Percentiles rank a stretch among this genome's conserved stretches.
Evolutionary conservation across 2,113 vertebrate genomes (phyloP).

Genomic region (Nothoprocta pentlandii): DNA sequence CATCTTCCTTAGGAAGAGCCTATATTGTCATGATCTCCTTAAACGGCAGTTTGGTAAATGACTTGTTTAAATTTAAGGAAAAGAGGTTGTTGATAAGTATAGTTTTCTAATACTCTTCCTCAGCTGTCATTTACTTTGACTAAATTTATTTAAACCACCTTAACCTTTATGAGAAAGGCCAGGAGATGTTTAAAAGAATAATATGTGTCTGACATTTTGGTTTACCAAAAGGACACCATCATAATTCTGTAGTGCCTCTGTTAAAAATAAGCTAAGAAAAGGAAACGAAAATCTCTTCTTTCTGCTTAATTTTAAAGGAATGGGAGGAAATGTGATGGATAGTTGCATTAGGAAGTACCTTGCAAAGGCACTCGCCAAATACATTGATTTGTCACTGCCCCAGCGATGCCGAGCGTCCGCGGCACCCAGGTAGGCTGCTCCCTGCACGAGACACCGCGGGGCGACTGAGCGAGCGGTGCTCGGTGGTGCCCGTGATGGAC

Average conservation of each 20-base stretch:
- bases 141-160: constrained; percentile 83
- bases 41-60: constrained; percentile 73
- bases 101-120: constrained; percentile 76
- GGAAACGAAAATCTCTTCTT: constrained; percentile 72
- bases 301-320: constrained; percentile 61
- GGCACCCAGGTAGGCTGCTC: neutral
- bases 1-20: constrained; percentile 8
- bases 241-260: constrained; percentile 74
- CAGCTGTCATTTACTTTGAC: constrained; percentile 81
- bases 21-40: constrained; percentile 49
- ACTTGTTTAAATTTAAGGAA: constrained; percentile 79
- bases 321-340: constrained; percentile 31
- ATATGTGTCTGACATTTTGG: constrained; percentile 81
- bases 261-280: constrained; percentile 75
- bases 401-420: neutral
- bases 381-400: neutral
- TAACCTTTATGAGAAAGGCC: constrained; percentile 81
- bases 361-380: neutral
- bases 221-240: constrained; percentile 79
- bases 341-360: constrained; percentile 34
- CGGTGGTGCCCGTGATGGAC: too few species aligned
- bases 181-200: constrained; percentile 76
- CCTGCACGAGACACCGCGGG: too few species aligned
- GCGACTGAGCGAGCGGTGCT: too few species aligned
- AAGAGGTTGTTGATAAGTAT: constrained; percentile 73